A percentile compares a stretch with the other conserved stretches of the same genome.
Conservation (phyloP, 1,140 invertebrate species). For the Apis florea region DNA sequence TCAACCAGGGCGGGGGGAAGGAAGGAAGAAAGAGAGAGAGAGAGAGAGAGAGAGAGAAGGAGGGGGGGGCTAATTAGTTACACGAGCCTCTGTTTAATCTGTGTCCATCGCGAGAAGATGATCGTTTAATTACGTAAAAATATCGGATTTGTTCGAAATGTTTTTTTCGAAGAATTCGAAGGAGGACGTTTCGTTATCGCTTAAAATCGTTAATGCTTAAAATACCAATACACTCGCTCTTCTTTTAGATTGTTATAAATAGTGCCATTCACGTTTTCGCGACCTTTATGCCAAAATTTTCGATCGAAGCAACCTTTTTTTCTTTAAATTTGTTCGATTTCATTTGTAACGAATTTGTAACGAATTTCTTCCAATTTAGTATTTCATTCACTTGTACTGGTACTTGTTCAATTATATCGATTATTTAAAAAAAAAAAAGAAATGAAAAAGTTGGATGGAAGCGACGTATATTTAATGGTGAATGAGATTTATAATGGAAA, state of each 20-base stretch:
- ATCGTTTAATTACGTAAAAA: background rate
- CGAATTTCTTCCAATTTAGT: too few species aligned
- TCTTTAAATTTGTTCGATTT: too few species aligned
- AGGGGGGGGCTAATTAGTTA: background rate
- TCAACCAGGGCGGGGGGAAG: too few species aligned
- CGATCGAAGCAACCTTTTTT: background rate
- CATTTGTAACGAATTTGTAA: too few species aligned
- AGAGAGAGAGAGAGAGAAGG: background rate
- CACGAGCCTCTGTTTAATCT: background rate
- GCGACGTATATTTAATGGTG: too few species aligned
- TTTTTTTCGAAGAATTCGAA: background rate
- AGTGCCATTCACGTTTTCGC: background rate
- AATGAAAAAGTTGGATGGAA: too few species aligned
- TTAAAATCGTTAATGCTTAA: constrained; percentile 4
- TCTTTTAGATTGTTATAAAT: constrained; percentile 5
- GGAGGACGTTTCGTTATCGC: background rate
- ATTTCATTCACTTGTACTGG: too few species aligned
- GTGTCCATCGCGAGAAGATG: too few species aligned
- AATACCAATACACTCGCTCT: background rate
- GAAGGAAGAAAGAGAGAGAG: background rate
- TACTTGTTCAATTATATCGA: too few species aligned
- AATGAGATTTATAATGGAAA: too few species aligned
- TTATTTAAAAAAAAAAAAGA: too few species aligned
- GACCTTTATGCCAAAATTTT: background rate
- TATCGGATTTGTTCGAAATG: background rate